Percentiles rank a stretch among this genome's conserved stretches.
These are phyloP conservation scores for Lysandra coridon DNA, from an alignment of 2,888 invertebrate genomes.

Conservation along the genomic window DNA sequence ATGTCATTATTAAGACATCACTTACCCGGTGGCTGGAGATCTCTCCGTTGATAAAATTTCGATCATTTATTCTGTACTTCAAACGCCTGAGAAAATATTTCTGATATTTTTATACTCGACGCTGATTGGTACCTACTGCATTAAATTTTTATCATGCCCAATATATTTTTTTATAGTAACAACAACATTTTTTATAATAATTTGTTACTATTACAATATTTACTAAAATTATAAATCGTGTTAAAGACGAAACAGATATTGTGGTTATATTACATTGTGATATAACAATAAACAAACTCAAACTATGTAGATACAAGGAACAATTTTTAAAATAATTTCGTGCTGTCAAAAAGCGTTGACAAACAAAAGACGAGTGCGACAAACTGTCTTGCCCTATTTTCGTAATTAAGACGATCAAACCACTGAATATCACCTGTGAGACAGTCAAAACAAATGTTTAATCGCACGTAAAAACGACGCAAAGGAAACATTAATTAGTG, in stretches of 20 bases:
- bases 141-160: background rate
- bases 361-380: background rate
- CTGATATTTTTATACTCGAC: constrained; percentile 38
- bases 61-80: constrained; percentile 62
- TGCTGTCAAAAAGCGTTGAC: background rate
- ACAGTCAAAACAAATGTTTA: constrained; percentile 48
- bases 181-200: too few species aligned
- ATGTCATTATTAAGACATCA: constrained; percentile 79
- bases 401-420: background rate
- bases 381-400: constrained; percentile 31
- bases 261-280: background rate
- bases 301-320: background rate
- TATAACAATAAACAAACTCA: background rate
- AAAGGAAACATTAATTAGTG: constrained; percentile 63
- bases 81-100: constrained; percentile 51
- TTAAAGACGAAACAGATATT: too few species aligned
- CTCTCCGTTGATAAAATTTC: constrained; percentile 62
- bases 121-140: background rate
- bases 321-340: background rate
- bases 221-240: background rate
- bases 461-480: constrained; percentile 51
- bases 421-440: constrained; percentile 32
- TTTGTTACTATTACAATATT: too few species aligned
- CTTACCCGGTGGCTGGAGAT: constrained; percentile 77
- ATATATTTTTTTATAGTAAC: background rate